Conservation (phyloP, 2,113 vertebrate genomes). For the Hiodon tergisus region DNA sequence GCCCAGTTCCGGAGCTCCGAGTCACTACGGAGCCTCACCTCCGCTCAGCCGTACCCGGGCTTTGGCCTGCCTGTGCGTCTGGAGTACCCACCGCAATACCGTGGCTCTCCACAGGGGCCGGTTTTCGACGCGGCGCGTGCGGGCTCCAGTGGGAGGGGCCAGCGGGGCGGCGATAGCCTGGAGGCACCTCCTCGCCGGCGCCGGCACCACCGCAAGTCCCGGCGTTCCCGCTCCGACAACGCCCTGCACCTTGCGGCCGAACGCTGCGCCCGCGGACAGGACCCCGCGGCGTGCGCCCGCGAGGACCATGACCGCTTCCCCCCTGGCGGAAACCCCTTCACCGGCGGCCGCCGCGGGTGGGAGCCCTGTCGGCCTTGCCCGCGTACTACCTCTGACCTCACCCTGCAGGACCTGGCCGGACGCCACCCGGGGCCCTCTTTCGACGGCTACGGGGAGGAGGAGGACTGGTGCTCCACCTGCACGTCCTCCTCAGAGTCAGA, state of each 20-base stretch:
- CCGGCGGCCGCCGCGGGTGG: constrained; percentile 66
- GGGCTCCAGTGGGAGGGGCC: constrained; percentile 81
- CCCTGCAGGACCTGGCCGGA: constrained; percentile 88
- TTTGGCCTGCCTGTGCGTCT: constrained; percentile 70
- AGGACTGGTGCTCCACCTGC: constrained; percentile 87
- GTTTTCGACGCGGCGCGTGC: constrained; percentile 70
- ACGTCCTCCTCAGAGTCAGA: constrained; percentile 91
- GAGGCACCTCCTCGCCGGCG: constrained; percentile 74
- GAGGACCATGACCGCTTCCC: constrained; percentile 84
- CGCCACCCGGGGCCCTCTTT: constrained; percentile 79
- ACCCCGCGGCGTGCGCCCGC: constrained; percentile 72
- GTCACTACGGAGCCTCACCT: constrained; percentile 83
- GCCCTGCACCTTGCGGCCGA: constrained; percentile 87
- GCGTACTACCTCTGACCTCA: constrained; percentile 89
- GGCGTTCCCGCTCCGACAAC: constrained; percentile 88
- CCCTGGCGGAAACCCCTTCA: constrained; percentile 71
- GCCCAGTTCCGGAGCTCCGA: constrained; percentile 86
- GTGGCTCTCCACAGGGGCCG: constrained; percentile 68
- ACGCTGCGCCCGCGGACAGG: constrained; percentile 71
- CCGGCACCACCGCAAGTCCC: constrained; percentile 62
- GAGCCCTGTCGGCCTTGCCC: constrained; percentile 82
- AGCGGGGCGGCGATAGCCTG: constrained; percentile 65
- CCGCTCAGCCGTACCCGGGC: constrained; percentile 81
- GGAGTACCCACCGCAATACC: constrained; percentile 68
- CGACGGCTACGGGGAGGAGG: constrained; percentile 54